A percentile compares a stretch with the other conserved stretches of the same genome.
phyloP scores from a whole-genome alignment of 2,113 vertebrate species.

The Toxostoma redivivum region DNA sequence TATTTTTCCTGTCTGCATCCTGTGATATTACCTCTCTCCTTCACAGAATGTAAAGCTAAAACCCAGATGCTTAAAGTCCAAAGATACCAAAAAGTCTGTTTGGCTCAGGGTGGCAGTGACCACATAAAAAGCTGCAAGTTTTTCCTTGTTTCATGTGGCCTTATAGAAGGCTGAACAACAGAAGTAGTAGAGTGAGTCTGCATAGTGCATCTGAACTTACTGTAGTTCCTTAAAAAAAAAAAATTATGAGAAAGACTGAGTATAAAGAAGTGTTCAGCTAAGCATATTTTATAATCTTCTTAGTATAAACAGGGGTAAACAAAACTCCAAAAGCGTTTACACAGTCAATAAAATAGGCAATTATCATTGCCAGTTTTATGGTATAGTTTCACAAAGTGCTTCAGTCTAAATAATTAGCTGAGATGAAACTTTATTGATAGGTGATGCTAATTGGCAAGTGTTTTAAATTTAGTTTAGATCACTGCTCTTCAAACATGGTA shows the following conservation, averaged over 20 bases:
- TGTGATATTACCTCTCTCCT: conserved; percentile 32
- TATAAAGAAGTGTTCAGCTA: not conserved
- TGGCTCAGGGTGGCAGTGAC: conserved; percentile 51
- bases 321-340: not conserved
- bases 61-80: conserved; percentile 49
- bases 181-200: conserved; percentile 25
- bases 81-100: conserved; percentile 57
- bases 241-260: not conserved
- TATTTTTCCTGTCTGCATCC: conserved; percentile 36
- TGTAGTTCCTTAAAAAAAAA: not conserved
- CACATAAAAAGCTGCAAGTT: conserved; percentile 56
- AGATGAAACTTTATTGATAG: not conserved
- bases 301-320: not conserved
- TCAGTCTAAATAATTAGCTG: not conserved
- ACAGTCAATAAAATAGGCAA: not conserved
- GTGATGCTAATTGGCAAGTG: not conserved
- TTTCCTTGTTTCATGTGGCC: conserved; percentile 64
- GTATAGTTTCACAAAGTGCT: not conserved
- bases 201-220: not conserved
- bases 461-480: not conserved
- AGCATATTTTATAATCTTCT: not conserved
- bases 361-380: not conserved
- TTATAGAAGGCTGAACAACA: conserved; percentile 49
- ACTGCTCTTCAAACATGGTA: not conserved
- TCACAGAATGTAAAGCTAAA: conserved; percentile 43